Conservation (phyloP, 2,113 vertebrate species). For the Chionodraco myersi region DNA sequence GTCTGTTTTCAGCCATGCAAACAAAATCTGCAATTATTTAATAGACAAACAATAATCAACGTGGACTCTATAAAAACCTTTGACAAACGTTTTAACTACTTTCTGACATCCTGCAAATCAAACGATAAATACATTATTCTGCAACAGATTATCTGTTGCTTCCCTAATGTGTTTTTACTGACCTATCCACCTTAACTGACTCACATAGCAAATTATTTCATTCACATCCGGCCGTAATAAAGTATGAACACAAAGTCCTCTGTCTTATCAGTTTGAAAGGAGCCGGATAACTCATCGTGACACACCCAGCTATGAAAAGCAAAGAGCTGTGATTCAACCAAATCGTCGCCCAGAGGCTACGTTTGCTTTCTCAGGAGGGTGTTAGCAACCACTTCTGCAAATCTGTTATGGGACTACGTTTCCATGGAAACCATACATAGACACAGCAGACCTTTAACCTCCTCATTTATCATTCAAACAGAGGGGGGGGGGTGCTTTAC, state of each 20-base stretch:
- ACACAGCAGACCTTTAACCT: slow-evolving; percentile 46
- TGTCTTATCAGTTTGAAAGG: slow-evolving; percentile 50
- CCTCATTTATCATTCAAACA: slow-evolving; percentile 22
- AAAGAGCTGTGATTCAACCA: slow-evolving; percentile 50
- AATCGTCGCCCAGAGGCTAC: slow-evolving; percentile 29
- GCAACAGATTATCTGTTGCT: no score
- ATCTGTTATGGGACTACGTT: slow-evolving; percentile 42
- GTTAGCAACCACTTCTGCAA: slow-evolving; percentile 13
- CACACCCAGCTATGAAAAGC: slow-evolving; percentile 48
- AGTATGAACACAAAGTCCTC: slow-evolving; percentile 25
- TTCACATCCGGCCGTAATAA: neutral
- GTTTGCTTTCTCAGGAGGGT: slow-evolving; percentile 18
- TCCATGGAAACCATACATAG: slow-evolving; percentile 50
- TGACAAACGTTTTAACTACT: no score
- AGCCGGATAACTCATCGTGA: slow-evolving; percentile 11
- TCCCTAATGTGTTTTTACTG: neutral
- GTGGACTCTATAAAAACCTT: no score
- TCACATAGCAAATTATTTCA: slow-evolving; percentile 3
- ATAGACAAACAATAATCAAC: no score
- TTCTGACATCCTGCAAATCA: no score
- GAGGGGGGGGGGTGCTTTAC: neutral
- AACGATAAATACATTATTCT: no score
- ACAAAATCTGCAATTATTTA: neutral
- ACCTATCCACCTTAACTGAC: neutral
- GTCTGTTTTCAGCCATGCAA: slow-evolving; percentile 6